These are phyloP conservation scores for Gymnorhina tibicen DNA, from an alignment of 2,113 vertebrate species.

Conservation along the genomic window DNA sequence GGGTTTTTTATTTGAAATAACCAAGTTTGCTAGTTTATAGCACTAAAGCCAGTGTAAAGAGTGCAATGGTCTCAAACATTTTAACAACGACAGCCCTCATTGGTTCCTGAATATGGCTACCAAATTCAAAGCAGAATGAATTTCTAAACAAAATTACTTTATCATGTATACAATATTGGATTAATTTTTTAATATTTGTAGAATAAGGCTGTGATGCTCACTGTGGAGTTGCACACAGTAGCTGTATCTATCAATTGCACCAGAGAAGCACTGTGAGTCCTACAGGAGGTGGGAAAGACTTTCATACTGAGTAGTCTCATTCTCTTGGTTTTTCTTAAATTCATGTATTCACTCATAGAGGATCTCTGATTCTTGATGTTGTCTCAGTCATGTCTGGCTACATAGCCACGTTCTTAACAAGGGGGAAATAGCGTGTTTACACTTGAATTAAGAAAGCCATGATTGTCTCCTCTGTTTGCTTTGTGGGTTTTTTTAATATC, in stretches of 20 bases:
- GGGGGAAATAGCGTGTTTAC: background rate
- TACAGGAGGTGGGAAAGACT: background rate
- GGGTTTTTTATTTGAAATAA: background rate
- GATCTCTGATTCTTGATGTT: background rate
- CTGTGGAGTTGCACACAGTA: background rate
- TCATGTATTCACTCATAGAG: background rate
- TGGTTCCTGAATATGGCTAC: background rate
- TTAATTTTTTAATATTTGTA: accelerated
- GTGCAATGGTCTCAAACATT: background rate
- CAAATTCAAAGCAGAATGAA: background rate
- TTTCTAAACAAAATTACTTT: background rate
- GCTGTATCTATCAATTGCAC: background rate
- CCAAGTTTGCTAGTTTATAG: background rate
- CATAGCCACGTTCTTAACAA: background rate
- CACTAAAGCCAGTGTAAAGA: background rate
- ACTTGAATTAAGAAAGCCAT: background rate
- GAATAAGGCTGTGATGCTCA: background rate
- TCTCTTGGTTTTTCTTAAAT: background rate
- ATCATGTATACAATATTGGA: background rate
- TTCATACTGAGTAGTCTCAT: background rate
- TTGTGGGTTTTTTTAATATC: background rate
- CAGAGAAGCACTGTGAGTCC: background rate
- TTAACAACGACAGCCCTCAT: background rate
- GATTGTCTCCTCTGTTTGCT: background rate
- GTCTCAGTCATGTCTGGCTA: background rate